Evolutionary conservation across 2,113 vertebrate species (phyloP).

Genomic region (Microtus ochrogaster): DNA sequence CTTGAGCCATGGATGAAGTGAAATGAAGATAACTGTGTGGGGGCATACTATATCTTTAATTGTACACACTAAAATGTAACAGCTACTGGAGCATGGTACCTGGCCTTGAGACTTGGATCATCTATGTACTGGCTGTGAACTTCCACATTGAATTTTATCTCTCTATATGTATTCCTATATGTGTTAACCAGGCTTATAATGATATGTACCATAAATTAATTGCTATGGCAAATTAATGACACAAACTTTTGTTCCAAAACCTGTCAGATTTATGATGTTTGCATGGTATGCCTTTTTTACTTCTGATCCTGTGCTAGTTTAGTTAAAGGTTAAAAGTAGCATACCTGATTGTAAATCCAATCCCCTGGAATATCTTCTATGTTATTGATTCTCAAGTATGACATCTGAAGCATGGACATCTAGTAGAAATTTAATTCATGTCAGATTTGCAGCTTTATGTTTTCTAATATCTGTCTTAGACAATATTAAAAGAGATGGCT

Average conservation of each 20-base stretch:
- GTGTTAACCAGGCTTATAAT: background rate
- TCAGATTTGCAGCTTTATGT: background rate
- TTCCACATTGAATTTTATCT: background rate
- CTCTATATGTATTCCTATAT: background rate
- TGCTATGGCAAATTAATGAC: background rate
- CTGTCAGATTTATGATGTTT: background rate
- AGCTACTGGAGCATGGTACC: rapidly evolving
- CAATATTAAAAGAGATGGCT: background rate
- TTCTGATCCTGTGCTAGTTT: background rate
- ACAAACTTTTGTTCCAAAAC: background rate
- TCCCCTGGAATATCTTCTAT: background rate
- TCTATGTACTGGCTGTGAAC: background rate
- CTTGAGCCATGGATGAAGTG: background rate
- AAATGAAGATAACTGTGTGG: background rate
- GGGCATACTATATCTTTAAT: background rate
- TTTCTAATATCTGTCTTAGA: background rate
- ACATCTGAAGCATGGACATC: background rate
- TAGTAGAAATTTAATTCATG: background rate
- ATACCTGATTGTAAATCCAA: background rate
- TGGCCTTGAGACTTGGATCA: background rate
- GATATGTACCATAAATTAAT: background rate
- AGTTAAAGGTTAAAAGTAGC: background rate
- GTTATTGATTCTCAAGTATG: background rate
- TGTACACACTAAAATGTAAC: background rate
- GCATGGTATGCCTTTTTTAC: background rate